These are phyloP conservation scores for Pungitius pungitius DNA, from an alignment of 2,113 vertebrate species.

Conservation along the genomic window DNA sequence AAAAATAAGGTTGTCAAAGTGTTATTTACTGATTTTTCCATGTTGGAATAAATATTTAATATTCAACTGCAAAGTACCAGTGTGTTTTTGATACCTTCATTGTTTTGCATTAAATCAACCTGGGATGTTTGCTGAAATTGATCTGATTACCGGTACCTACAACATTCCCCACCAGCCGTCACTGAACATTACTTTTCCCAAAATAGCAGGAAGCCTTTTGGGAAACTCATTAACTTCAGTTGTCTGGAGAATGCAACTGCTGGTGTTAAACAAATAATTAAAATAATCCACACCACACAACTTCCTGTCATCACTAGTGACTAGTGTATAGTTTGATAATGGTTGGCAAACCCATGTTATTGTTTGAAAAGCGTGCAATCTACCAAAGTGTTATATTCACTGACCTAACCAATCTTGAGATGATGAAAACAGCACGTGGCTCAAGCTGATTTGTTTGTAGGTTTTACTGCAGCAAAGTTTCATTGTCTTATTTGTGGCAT, in stretches of 20 bases:
- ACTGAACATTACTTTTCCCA: not conserved
- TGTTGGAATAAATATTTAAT: too few relatives aligned
- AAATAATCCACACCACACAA: not conserved
- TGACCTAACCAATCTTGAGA: not conserved
- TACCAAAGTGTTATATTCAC: not conserved
- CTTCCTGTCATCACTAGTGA: not conserved
- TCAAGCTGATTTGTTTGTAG: too few relatives aligned
- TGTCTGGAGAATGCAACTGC: not conserved
- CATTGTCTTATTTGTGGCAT: not conserved
- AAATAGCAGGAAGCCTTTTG: not conserved
- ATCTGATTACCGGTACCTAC: too few relatives aligned
- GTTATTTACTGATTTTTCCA: too few relatives aligned
- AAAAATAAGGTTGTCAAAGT: too few relatives aligned
- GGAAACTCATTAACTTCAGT: not conserved
- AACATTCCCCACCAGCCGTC: too few relatives aligned
- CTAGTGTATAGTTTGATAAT: not conserved
- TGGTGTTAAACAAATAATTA: not conserved
- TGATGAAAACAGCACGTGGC: too few relatives aligned
- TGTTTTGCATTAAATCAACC: too few relatives aligned
- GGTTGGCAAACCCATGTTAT: not conserved
- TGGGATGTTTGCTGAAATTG: too few relatives aligned
- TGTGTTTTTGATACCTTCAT: too few relatives aligned
- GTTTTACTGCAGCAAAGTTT: not conserved
- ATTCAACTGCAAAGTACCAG: too few relatives aligned
- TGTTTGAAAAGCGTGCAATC: not conserved